Percentiles rank a stretch among this genome's conserved stretches.
phyloP scores from a whole-genome alignment of 2,797 vertebrate genomes.

The Enteromius unitaeniatus region DNA sequence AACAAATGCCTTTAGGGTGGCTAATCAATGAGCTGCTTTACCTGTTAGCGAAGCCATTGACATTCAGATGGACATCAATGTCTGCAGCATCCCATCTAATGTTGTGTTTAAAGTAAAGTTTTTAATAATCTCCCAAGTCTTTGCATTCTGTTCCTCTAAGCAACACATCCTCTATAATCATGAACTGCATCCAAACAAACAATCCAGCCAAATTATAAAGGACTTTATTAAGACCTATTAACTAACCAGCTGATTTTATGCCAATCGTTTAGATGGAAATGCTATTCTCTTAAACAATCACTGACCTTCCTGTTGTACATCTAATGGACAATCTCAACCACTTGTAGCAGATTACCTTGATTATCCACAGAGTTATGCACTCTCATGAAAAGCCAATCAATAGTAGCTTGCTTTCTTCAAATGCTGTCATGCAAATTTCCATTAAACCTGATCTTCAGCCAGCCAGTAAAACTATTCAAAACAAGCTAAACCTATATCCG shows the following conservation, averaged over 20 bases:
- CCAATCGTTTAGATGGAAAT: background rate
- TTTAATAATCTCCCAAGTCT: background rate
- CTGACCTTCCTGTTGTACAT: background rate
- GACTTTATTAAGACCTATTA: background rate
- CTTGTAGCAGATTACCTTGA: background rate
- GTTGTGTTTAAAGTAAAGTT: background rate
- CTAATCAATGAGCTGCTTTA: background rate
- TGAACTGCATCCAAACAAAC: background rate
- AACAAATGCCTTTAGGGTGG: background rate
- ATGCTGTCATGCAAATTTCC: background rate
- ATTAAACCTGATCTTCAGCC: conserved; percentile 3
- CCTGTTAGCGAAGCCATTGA: background rate
- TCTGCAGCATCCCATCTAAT: background rate
- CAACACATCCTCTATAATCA: background rate
- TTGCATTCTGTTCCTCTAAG: background rate
- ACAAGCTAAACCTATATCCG: background rate
- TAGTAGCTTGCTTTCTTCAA: background rate
- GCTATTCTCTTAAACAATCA: conserved; percentile 11
- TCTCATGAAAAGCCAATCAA: background rate
- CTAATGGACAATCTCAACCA: background rate
- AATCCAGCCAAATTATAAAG: conserved; percentile 1
- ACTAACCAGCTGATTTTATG: background rate
- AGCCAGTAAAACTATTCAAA: conserved; percentile 14
- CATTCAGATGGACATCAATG: background rate
- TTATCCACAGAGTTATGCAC: background rate